Evolutionary conservation across 1,140 invertebrate genomes (phyloP), one percentile per base, ranked within the genome.

Genomic region (Pomacea maculata): DNA sequence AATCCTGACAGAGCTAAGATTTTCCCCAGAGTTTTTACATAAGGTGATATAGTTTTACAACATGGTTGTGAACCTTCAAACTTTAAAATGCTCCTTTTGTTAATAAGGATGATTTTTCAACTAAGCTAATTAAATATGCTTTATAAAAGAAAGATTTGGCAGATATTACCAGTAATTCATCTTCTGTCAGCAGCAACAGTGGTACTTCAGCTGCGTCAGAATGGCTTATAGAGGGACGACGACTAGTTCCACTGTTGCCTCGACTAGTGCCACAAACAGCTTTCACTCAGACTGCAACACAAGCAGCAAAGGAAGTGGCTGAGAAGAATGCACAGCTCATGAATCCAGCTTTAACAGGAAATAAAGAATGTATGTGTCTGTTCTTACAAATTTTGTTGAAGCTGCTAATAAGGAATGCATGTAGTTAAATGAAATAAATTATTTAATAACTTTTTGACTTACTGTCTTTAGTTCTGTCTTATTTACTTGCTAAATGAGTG

Each of bases 151-250:
- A 61, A 61, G 15, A 17, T 61, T 61, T 17, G 11, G 57, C 11
- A 61, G 57, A 61, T 17, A 61, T 1, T 61, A 17, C 57, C 57
- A 14, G 57, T 61, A 61, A 11, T 61, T 61, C 9, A 61, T 61
- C 4, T 61, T 61, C 57, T 61, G 57, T n/a, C n/a, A 21, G 71
- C 88, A 96, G 96, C 88, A 93, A 97, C 88, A 94, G 94, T 89
- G 96, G 96, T 17, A 94, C 95, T 79, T 95, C 95, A 89, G 95
- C 94, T 82, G 94, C 94, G 74, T 94, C 95, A 86, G 95, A 96
- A 91, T 97, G 96, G 97, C 93, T 95, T 80, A 94, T 95, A 82
- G 96, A 97, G 92, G 96, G 96, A 45, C 92, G 96, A 55, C 93
- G 96, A 86, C 91, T 94, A 70, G 94, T 97, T 83, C 96, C 96